Conservation (phyloP, 2,797 vertebrate genomes). For the Coendou prehensilis region DNA sequence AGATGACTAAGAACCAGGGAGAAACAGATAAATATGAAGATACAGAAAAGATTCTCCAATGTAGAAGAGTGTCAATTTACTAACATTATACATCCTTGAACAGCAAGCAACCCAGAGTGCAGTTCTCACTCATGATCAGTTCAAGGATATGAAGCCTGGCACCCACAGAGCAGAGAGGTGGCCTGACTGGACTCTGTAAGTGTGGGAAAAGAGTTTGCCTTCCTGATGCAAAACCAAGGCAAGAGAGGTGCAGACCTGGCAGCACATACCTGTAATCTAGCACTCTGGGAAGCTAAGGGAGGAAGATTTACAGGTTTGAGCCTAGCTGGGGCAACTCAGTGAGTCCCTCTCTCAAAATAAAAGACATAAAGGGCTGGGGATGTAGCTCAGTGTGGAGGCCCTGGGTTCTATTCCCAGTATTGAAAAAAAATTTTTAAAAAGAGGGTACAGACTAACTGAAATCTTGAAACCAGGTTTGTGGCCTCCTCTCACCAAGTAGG, state of each 20-base stretch:
- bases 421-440: neutral
- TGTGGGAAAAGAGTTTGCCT: neutral
- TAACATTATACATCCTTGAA: neutral
- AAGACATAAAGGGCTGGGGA: neutral
- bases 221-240: neutral
- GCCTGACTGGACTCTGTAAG: neutral
- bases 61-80: neutral
- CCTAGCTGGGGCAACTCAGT: neutral
- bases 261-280: neutral
- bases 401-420: neutral
- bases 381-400: neutral
- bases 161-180: neutral
- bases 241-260: neutral
- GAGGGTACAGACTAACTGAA: neutral
- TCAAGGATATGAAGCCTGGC: neutral
- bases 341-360: neutral
- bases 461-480: neutral
- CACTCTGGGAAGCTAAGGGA: neutral
- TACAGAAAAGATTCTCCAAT: neutral
- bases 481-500: neutral
- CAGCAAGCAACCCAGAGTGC: neutral
- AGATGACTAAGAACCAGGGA: slow-evolving; percentile 17
- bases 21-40: neutral
- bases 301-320: neutral
- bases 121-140: neutral